A percentile compares a stretch with the other conserved stretches of the same genome.
phyloP scores from a whole-genome alignment of 2,888 invertebrate species.

The Cryptocephalus primarius region DNA sequence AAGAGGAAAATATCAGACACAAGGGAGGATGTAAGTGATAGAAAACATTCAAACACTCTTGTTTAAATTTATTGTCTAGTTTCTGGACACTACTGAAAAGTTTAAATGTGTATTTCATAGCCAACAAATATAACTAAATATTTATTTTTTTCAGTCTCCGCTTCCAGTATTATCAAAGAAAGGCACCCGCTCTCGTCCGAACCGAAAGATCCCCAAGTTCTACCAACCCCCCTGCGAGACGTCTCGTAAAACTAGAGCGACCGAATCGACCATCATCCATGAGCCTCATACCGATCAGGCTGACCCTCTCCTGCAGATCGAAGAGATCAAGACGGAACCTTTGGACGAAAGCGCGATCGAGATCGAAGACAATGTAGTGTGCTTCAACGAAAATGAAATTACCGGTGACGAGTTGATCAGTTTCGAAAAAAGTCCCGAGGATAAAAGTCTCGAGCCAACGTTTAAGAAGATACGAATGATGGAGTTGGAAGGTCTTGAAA shows the following conservation, averaged over 20 bases:
- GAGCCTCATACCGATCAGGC: conserved; percentile 14
- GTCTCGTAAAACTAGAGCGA: neutral
- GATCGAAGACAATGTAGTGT: conserved; percentile 18
- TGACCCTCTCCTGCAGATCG: conserved; percentile 21
- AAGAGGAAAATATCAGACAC: conserved; percentile 18
- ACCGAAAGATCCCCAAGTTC: conserved; percentile 34
- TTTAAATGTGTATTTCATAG: too few relatives aligned
- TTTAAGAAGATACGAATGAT: conserved; percentile 8
- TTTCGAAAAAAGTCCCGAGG: neutral
- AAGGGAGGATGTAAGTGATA: conserved; percentile 21
- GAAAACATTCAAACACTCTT: too few relatives aligned
- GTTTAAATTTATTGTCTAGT: too few relatives aligned
- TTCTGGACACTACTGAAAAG: too few relatives aligned
- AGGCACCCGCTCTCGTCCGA: conserved; percentile 35
- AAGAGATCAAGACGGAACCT: conserved; percentile 33
- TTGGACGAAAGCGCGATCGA: conserved; percentile 24
- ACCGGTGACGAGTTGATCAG: conserved; percentile 16
- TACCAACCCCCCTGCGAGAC: conserved; percentile 21
- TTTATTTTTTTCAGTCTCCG: conserved; percentile 21
- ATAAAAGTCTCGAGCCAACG: conserved; percentile 1
- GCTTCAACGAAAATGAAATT: conserved; percentile 14
- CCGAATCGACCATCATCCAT: conserved; percentile 6
- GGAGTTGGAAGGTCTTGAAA: neutral
- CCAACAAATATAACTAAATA: too few relatives aligned
- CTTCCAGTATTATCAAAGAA: conserved; percentile 29